Evolutionary conservation across 1,140 invertebrate genomes (phyloP), one percentile per base, ranked within the genome.

Genomic region (Pogonomyrmex californicus): DNA sequence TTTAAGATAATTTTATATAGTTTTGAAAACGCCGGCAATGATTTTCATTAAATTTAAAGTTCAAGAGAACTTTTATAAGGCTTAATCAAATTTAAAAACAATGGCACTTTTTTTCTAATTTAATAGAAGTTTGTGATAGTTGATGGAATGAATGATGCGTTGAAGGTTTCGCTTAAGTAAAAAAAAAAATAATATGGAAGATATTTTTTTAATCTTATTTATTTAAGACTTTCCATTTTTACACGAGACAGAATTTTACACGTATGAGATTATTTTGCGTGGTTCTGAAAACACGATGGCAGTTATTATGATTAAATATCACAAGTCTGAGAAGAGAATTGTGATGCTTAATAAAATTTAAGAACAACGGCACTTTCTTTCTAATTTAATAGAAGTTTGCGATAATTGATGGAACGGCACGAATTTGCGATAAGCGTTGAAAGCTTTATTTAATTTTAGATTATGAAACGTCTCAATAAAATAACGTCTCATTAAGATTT

Each of bases 281-380:
- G 63, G 1, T 44, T 23, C 23, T 54, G 14, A 54, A 9, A 44
- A 17, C 51, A 38, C 9, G 12, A 23, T 36, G 17, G 49, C 33
- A 54, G 33, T 71, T 54, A 54, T n/a, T 33, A 54, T 36, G 33
- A 71, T 71, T 54, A 71, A 71, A 71, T 71, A 54, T n/a, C 23
- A 23, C 0, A 71, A 54, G 17, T 38, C 9, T 65, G 9, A 41
- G 3, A 5, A 41, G 3, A 47, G 47, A 44, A 10, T 49, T 17
- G 4, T 44, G 47, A 36, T 23, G 6, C 4, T 47, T 54, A 54
- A 38, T 54, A 56, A 73, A 54, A 73, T 76, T 58, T 4, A 44
- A 75, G 23, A 60, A 17, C 14, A 41, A 1, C 2, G 23, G 14
- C 38, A 12, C 1, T 60, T 76, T 76, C 23, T 44, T 41, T 30